phyloP scores from a whole-genome alignment of 2,888 invertebrate species.

The Pogonocherus hispidulus region DNA sequence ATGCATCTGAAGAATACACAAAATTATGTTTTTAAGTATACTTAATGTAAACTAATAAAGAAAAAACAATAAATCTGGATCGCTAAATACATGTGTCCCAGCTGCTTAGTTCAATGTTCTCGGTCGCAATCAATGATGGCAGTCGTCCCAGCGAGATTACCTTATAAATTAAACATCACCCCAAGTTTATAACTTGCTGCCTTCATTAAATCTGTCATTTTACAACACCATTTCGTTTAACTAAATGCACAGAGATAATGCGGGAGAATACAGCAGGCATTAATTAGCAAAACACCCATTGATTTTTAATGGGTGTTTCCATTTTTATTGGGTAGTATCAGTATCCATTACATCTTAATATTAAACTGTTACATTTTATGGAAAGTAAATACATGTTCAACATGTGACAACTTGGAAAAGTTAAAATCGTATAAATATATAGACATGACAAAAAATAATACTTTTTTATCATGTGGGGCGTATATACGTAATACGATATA shows the following conservation, averaged over 20 bases:
- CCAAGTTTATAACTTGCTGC: constrained; percentile 4
- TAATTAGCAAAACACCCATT: no score
- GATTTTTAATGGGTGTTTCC: no score
- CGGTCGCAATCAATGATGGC: constrained; percentile 8
- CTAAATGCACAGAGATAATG: background rate
- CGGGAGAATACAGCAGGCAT: background rate
- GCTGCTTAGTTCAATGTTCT: constrained; percentile 4
- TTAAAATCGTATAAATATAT: no score
- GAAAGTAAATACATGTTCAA: no score
- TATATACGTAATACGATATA: no score
- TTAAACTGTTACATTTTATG: no score
- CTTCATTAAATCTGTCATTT: constrained; percentile 18
- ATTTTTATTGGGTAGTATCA: no score
- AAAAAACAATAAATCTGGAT: background rate
- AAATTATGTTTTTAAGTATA: background rate
- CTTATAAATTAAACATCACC: constrained; percentile 24
- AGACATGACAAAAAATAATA: no score
- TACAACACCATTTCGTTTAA: constrained; percentile 4
- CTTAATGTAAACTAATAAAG: background rate
- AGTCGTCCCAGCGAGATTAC: constrained; percentile 9
- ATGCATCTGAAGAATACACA: no score
- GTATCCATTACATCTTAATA: no score
- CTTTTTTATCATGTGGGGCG: no score
- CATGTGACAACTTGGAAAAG: no score
- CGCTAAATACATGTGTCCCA: constrained; percentile 5